Conservation (phyloP, 2,888 invertebrate species). For the Epinotia demarniana region DNA sequence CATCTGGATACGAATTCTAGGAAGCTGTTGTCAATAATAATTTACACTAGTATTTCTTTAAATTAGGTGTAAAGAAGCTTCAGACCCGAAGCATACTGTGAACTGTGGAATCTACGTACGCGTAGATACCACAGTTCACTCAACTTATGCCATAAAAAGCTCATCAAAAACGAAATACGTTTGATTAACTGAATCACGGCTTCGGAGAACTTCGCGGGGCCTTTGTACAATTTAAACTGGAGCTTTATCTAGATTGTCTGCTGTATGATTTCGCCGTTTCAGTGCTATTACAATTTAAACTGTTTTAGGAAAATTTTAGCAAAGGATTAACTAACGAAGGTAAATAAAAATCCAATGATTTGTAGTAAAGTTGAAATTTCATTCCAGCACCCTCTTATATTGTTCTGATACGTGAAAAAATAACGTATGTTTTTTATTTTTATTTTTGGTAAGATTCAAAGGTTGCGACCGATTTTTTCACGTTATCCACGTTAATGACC, state of each 20-base stretch:
- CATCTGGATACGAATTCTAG: too few relatives aligned
- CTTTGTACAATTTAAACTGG: slow-evolving; percentile 49
- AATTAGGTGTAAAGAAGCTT: neutral
- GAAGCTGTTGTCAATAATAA: too few relatives aligned
- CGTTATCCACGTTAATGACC: too few relatives aligned
- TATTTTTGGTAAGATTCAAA: too few relatives aligned
- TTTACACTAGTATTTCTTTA: too few relatives aligned
- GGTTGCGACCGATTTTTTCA: too few relatives aligned
- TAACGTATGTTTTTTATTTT: too few relatives aligned
- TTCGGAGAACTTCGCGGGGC: slow-evolving; percentile 47
- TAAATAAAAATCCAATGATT: neutral
- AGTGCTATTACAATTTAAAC: slow-evolving; percentile 4
- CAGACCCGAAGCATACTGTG: neutral
- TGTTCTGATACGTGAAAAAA: too few relatives aligned
- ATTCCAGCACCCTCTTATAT: too few relatives aligned
- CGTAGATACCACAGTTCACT: slow-evolving; percentile 16
- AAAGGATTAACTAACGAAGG: neutral
- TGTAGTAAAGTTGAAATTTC: too few relatives aligned
- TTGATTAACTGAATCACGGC: slow-evolving; percentile 50
- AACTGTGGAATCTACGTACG: too few relatives aligned
- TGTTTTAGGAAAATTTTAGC: slow-evolving; percentile 5
- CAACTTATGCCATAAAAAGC: slow-evolving; percentile 38
- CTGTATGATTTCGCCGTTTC: slow-evolving; percentile 22
- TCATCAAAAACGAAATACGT: slow-evolving; percentile 45
- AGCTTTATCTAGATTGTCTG: slow-evolving; percentile 32